A percentile compares a stretch with the other conserved stretches of the same genome.
These are phyloP conservation scores for Deladenus siricidicola DNA, from an alignment of 2,888 invertebrate genomes.

Conservation along the genomic window DNA sequence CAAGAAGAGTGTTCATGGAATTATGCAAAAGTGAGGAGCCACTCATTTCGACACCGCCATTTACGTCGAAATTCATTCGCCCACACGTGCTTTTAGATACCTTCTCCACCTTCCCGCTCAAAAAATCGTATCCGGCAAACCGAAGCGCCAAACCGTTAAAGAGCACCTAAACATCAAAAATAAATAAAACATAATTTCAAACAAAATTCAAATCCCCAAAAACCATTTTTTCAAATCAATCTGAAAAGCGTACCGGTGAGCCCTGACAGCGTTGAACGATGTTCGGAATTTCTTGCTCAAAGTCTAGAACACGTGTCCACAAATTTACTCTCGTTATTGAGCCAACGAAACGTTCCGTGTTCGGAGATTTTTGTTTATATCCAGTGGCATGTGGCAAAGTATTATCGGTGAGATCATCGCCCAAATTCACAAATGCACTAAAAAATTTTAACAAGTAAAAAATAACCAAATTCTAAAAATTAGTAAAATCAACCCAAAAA, in stretches of 20 bases:
- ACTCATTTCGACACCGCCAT: neutral
- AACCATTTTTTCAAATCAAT: conserved; percentile 2
- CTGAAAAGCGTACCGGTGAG: conserved; percentile 24
- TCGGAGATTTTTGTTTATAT: conserved; percentile 2
- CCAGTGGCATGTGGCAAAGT: neutral
- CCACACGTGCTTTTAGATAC: conserved; percentile 75
- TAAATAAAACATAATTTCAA: neutral
- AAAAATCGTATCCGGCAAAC: conserved; percentile 84
- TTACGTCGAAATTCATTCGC: conserved; percentile 56
- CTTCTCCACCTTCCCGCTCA: conserved; percentile 51
- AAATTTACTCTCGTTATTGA: conserved; percentile 85
- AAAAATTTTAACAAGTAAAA: too few relatives aligned
- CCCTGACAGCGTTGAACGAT: conserved; percentile 47
- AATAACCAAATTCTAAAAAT: neutral
- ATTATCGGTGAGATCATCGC: conserved; percentile 67
- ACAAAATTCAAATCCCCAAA: neutral
- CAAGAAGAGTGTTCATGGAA: neutral
- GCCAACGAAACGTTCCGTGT: conserved; percentile 58
- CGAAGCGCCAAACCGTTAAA: conserved; percentile 76
- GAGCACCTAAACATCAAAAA: conserved; percentile 63
- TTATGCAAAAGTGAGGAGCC: neutral
- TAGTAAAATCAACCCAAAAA: neutral
- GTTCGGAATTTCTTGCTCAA: conserved; percentile 59
- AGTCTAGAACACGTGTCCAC: conserved; percentile 82
- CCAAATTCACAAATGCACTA: conserved; percentile 82